Conservation (phyloP, 2,888 invertebrate genomes). For the Lepidochrysops patricia region DNA sequence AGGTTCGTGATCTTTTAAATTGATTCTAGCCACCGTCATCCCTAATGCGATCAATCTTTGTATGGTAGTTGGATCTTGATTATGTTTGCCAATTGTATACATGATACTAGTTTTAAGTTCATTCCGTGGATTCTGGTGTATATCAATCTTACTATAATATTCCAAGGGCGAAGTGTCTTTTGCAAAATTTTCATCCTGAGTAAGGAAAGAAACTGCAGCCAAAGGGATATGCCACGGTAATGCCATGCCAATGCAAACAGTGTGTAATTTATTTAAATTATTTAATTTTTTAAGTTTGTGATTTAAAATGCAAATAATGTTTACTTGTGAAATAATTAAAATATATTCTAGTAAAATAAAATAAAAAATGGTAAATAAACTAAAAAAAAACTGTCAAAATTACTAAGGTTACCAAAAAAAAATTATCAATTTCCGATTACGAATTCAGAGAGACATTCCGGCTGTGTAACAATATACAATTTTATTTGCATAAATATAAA, state of each 20-base stretch:
- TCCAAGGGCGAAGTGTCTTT: conserved; percentile 43
- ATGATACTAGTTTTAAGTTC: conserved; percentile 61
- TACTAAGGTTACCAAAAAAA: no score
- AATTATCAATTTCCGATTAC: no score
- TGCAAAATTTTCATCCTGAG: conserved; percentile 26
- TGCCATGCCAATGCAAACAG: conserved; percentile 49
- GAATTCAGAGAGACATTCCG: no score
- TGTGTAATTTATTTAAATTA: no score
- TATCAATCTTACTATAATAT: conserved; percentile 49
- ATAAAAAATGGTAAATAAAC: conserved; percentile 6
- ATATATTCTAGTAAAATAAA: no score
- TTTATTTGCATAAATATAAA: no score
- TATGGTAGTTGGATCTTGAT: conserved; percentile 51
- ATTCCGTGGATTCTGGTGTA: conserved; percentile 54
- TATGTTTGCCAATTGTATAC: conserved; percentile 58
- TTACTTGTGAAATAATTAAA: not conserved
- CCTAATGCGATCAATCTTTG: conserved; percentile 62
- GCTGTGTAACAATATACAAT: no score
- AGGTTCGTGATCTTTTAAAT: conserved; percentile 56
- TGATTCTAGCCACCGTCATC: conserved; percentile 62
- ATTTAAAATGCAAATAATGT: not conserved
- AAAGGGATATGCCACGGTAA: conserved; percentile 64
- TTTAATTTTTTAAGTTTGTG: not conserved
- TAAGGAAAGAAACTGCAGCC: conserved; percentile 39
- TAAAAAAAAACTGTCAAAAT: no score